Evolutionary conservation across 2,113 vertebrate genomes (phyloP).

Genomic region (Rattus rattus): DNA sequence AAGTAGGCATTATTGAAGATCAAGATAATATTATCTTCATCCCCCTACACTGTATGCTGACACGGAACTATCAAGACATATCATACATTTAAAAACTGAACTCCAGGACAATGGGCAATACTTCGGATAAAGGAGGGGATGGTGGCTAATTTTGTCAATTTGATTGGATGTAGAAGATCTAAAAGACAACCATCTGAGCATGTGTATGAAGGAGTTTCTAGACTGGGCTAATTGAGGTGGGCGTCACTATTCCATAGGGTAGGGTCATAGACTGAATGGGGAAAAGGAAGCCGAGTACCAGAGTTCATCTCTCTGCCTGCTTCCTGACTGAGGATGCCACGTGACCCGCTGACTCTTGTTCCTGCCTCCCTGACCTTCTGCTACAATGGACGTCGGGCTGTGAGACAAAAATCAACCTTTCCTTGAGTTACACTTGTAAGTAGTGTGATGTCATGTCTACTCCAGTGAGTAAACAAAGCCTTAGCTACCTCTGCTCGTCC

Average conservation of each 20-base stretch:
- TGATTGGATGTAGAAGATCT: not conserved
- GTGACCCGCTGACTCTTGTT: not conserved
- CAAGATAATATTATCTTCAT: not conserved
- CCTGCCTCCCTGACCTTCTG: not conserved
- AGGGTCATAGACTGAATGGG: not conserved
- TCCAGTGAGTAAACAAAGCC: not conserved
- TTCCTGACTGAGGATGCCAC: not conserved
- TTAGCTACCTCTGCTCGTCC: not conserved
- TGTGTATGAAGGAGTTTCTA: not conserved
- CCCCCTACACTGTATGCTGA: not conserved
- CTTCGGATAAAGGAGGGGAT: not conserved
- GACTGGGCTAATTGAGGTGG: not conserved
- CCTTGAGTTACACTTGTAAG: not conserved
- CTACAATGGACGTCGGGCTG: not conserved
- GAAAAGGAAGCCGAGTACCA: not conserved
- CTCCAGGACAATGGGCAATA: not conserved
- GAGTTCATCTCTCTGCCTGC: not conserved
- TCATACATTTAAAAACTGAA: not conserved
- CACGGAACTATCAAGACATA: not conserved
- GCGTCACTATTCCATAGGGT: rapidly evolving
- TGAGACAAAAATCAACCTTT: not conserved
- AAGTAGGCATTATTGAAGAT: not conserved
- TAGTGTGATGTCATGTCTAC: not conserved
- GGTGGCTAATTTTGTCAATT: not conserved
- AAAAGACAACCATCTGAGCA: no score